Percentiles rank a stretch among this genome's conserved stretches.
phyloP scores from a whole-genome alignment of 23 tunicate genomes.

The Ascidia mentula region DNA sequence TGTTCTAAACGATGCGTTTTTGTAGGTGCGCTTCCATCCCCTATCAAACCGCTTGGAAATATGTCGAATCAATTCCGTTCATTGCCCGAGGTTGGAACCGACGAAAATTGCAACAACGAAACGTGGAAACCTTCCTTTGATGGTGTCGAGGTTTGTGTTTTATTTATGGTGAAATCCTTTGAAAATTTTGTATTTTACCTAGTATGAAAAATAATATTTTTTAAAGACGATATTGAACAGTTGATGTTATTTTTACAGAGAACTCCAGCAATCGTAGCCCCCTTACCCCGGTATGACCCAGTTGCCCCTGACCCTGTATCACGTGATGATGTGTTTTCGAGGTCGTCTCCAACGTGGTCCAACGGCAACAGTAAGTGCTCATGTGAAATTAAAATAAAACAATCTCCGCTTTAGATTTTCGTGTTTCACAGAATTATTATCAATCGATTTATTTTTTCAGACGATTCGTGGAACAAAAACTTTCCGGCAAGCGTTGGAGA shows the following conservation, averaged over 20 bases:
- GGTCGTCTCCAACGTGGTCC: constrained; percentile 34
- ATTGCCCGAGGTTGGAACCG: constrained; percentile 8
- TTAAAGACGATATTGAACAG: not conserved
- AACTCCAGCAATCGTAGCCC: not conserved
- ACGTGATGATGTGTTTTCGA: constrained; percentile 55
- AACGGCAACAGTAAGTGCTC: constrained; percentile 6
- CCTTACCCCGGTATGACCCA: constrained; percentile 20
- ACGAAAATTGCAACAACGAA: not conserved
- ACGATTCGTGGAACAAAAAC: constrained; percentile 25
- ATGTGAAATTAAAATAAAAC: not conserved
- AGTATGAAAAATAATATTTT: not conserved
- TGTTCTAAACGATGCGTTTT: no score
- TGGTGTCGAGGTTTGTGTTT: not conserved
- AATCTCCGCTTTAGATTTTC: not conserved
- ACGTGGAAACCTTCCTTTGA: constrained; percentile 32
- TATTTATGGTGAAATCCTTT: no score
- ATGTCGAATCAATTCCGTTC: constrained; percentile 19
- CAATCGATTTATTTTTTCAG: not conserved
- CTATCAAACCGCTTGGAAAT: constrained; percentile 46
- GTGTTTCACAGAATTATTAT: not conserved
- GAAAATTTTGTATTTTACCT: no score
- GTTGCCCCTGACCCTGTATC: constrained; percentile 36
- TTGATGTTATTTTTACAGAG: not conserved
- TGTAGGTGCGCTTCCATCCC: constrained; percentile 68
- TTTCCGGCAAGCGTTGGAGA: constrained; percentile 6